Conservation (phyloP, 2,797 vertebrate species). For the Carapus acus region DNA sequence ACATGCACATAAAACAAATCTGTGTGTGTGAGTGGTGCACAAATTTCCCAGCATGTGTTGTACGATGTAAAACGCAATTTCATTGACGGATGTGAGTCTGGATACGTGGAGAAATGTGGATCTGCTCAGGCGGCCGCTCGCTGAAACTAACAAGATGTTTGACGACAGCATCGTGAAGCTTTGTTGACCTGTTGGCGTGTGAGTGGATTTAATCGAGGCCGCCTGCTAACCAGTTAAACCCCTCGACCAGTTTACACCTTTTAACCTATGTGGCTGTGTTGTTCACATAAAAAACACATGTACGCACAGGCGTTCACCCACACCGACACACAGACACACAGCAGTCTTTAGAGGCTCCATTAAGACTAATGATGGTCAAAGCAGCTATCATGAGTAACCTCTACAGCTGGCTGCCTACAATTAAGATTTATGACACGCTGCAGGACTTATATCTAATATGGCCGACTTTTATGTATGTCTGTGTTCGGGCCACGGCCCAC, state of each 20-base stretch:
- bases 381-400: constrained; percentile 38
- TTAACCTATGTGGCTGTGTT: not conserved
- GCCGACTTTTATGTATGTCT: constrained; percentile 36
- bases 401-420: constrained; percentile 30
- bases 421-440: constrained; percentile 42
- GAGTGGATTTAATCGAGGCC: not conserved
- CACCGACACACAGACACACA: constrained; percentile 7
- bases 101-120: no score
- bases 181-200: not conserved
- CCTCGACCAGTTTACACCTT: constrained; percentile 2
- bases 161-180: not conserved
- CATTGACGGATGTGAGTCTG: no score
- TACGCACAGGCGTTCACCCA: not conserved
- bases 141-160: not conserved
- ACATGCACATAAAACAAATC: no score
- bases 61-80: no score
- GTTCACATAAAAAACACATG: not conserved
- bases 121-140: no score
- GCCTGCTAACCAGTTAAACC: constrained; percentile 6
- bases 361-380: constrained; percentile 45
- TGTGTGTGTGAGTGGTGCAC: no score
- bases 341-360: constrained; percentile 25
- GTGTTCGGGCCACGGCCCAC: constrained; percentile 14
- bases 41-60: no score
- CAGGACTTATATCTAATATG: constrained; percentile 44